phyloP scores from a whole-genome alignment of 2,113 vertebrate species.

The Alces alces region DNA sequence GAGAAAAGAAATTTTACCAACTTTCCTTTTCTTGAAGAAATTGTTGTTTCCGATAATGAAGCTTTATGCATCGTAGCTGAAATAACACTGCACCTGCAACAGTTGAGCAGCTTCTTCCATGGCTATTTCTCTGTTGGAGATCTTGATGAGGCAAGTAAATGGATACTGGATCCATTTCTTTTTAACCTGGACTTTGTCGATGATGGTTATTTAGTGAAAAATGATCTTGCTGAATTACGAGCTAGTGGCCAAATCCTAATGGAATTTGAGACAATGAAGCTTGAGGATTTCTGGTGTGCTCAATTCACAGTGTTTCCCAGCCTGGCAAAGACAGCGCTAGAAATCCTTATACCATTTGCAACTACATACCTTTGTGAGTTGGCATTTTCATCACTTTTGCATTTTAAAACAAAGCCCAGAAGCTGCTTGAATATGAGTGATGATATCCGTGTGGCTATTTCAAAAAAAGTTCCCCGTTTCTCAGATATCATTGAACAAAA shows the following conservation, averaged over 20 bases:
- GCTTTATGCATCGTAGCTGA: background rate
- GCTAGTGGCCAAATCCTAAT: slow-evolving; percentile 66
- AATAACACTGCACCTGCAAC: slow-evolving; percentile 40
- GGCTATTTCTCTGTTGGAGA: slow-evolving; percentile 55
- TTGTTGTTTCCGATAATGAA: background rate
- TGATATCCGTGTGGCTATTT: slow-evolving; percentile 63
- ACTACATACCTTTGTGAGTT: slow-evolving; percentile 68
- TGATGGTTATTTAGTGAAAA: slow-evolving; percentile 59
- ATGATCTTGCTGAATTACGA: slow-evolving; percentile 61
- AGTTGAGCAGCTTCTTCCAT: background rate
- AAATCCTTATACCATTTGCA: slow-evolving; percentile 63
- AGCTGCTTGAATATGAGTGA: slow-evolving; percentile 43
- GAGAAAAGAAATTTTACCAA: slow-evolving; percentile 66
- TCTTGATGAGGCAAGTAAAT: slow-evolving; percentile 61
- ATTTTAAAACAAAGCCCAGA: slow-evolving; percentile 66
- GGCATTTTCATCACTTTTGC: slow-evolving; percentile 68
- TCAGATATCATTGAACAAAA: slow-evolving; percentile 67
- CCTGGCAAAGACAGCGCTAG: slow-evolving; percentile 59
- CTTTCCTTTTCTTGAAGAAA: slow-evolving; percentile 63
- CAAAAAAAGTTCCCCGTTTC: slow-evolving; percentile 68
- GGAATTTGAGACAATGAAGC: slow-evolving; percentile 70
- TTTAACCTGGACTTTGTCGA: slow-evolving; percentile 61
- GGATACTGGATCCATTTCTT: slow-evolving; percentile 67
- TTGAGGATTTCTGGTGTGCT: slow-evolving; percentile 66
- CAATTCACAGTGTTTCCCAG: slow-evolving; percentile 49